Conservation (phyloP, 2,113 vertebrate species). For the Microcebus lehilahytsara region DNA sequence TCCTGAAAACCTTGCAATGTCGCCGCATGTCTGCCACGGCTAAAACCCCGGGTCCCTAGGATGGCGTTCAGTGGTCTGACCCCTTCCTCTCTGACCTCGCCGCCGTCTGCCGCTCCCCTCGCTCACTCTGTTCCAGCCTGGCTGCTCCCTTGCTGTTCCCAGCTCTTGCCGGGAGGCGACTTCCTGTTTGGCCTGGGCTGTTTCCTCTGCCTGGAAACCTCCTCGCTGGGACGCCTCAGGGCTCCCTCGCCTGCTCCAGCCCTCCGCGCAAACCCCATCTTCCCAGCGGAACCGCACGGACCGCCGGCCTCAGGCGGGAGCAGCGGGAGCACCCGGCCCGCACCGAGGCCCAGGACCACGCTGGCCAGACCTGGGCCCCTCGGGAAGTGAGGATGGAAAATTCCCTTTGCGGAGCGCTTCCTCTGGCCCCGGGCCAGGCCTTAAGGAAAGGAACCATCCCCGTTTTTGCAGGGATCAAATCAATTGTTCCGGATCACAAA, state of each 20-base stretch:
- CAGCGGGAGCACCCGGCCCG: not conserved
- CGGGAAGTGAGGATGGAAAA: not conserved
- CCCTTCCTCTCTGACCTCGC: not conserved
- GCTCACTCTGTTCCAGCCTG: not conserved
- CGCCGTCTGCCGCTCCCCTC: not conserved
- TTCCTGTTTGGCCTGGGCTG: not conserved
- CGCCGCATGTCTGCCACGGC: fast-evolving
- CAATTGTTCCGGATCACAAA: not conserved
- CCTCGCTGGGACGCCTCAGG: not conserved
- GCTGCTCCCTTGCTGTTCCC: not conserved
- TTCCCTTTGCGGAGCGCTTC: not conserved
- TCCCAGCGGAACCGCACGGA: not conserved
- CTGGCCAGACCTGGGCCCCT: not conserved
- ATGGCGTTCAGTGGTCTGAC: not conserved
- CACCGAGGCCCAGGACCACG: fast-evolving
- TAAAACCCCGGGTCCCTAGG: not conserved
- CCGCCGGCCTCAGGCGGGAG: too few relatives aligned
- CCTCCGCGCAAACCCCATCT: not conserved
- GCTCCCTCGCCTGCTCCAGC: not conserved
- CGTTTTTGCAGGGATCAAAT: not conserved
- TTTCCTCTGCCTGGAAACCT: not conserved
- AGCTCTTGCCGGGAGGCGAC: not conserved
- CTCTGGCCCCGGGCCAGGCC: not conserved
- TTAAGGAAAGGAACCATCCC: too few relatives aligned
- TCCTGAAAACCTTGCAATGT: not conserved